A percentile compares a stretch with the other conserved stretches of the same genome.
phyloP scores from a whole-genome alignment of 2,888 invertebrate genomes.

The Criorhina ranunculi region DNA sequence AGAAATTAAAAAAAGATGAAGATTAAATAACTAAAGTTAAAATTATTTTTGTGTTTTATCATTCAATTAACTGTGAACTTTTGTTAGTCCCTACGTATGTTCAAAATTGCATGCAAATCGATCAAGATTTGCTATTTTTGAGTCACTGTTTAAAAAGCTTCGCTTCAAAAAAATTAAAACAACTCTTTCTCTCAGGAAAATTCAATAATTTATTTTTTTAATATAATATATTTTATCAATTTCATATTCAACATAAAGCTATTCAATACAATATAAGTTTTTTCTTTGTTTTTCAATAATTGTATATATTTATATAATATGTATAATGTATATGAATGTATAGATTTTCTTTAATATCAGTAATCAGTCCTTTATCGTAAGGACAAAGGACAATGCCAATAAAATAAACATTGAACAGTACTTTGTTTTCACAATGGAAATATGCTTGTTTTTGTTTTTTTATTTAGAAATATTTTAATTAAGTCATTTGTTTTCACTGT shows the following conservation, averaged over 20 bases:
- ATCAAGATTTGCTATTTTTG: too few species aligned
- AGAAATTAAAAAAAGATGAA: too few species aligned
- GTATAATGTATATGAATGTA: slow-evolving; percentile 77
- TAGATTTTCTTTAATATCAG: slow-evolving; percentile 74
- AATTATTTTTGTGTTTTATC: too few species aligned
- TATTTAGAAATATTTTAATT: slow-evolving; percentile 38
- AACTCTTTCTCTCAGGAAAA: slow-evolving; percentile 49
- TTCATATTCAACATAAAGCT: slow-evolving; percentile 75
- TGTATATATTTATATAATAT: slow-evolving; percentile 72
- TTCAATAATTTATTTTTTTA: slow-evolving; percentile 67
- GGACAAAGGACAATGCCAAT: slow-evolving; percentile 44
- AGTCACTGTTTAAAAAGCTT: too few species aligned
- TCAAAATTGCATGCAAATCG: too few species aligned
- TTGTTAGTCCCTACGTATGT: too few species aligned
- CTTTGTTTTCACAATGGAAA: slow-evolving; percentile 60
- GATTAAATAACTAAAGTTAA: too few species aligned
- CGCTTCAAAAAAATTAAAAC: too few species aligned
- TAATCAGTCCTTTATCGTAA: slow-evolving; percentile 48
- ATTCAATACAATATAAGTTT: slow-evolving; percentile 68
- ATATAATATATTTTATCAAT: slow-evolving; percentile 69
- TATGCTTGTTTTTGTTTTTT: slow-evolving; percentile 16
- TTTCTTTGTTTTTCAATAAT: slow-evolving; percentile 51
- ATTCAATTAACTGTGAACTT: too few species aligned
- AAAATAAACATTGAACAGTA: slow-evolving; percentile 57
- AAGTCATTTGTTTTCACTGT: slow-evolving; percentile 65